Conservation (phyloP, 2,888 invertebrate genomes). For the Eucera pruinosa region DNA sequence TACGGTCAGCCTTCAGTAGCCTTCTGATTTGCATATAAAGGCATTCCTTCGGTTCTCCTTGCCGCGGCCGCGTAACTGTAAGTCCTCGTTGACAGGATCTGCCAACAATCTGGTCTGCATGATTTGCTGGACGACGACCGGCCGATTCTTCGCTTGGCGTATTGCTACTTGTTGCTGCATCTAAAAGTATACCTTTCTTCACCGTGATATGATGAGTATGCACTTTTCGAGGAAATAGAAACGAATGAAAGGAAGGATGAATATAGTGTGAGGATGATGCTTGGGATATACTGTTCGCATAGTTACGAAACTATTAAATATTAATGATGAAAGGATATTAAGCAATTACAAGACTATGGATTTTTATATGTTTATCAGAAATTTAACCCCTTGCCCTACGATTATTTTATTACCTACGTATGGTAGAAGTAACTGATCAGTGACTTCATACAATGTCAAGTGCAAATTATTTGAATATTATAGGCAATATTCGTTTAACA, state of each 20-base stretch:
- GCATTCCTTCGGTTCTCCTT: constrained; percentile 81
- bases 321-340: no score
- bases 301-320: neutral
- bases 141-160: constrained; percentile 49
- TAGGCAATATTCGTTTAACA: no score
- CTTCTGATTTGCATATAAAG: constrained; percentile 84
- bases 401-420: no score
- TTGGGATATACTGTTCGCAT: neutral
- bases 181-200: neutral
- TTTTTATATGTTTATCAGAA: no score
- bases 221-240: neutral
- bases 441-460: no score
- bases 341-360: no score
- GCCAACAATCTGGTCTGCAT: constrained; percentile 83
- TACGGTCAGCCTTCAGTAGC: constrained; percentile 71
- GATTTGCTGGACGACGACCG: constrained; percentile 77
- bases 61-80: constrained; percentile 82
- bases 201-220: neutral
- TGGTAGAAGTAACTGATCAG: no score
- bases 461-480: no score
- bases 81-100: constrained; percentile 83
- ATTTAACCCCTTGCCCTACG: no score
- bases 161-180: constrained; percentile 12
- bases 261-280: neutral
- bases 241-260: neutral